Percentiles rank a stretch among this genome's conserved stretches.
Conservation (phyloP, 2,113 vertebrate genomes). For the Prolemur simus region DNA sequence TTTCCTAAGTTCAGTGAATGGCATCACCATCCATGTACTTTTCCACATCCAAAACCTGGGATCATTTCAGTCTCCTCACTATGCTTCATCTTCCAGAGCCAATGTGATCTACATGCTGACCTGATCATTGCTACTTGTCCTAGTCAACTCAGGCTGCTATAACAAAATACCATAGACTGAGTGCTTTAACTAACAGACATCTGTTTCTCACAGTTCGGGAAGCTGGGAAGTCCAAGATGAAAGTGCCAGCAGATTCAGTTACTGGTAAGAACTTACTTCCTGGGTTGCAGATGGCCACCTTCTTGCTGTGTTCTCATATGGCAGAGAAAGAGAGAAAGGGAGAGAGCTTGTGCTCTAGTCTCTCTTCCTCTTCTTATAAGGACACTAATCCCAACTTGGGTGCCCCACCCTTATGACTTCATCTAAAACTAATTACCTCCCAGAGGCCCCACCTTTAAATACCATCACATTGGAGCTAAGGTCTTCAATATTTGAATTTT, state of each 20-base stretch:
- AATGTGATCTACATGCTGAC: not conserved
- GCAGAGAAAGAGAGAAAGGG: not conserved
- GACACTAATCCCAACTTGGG: not conserved
- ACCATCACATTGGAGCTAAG: not conserved
- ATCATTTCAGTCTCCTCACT: not conserved
- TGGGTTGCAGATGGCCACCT: not conserved
- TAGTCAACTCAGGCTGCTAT: not conserved
- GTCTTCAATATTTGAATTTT: not conserved
- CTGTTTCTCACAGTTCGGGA: not conserved
- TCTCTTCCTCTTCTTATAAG: not conserved
- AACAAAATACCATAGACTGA: not conserved
- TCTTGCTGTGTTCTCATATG: not conserved
- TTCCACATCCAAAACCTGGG: not conserved
- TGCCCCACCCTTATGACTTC: not conserved
- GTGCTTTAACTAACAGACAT: not conserved
- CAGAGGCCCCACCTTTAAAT: not conserved
- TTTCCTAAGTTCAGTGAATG: not conserved
- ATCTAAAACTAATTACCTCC: not conserved
- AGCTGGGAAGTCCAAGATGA: not conserved
- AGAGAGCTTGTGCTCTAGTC: not conserved
- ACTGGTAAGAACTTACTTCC: not conserved
- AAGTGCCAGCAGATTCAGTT: not conserved
- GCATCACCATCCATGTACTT: not conserved
- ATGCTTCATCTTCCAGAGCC: not conserved
- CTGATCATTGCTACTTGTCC: not conserved